These are phyloP conservation scores for Notolabrus celidotus DNA, from an alignment of 2,797 vertebrate genomes.

Conservation along the genomic window DNA sequence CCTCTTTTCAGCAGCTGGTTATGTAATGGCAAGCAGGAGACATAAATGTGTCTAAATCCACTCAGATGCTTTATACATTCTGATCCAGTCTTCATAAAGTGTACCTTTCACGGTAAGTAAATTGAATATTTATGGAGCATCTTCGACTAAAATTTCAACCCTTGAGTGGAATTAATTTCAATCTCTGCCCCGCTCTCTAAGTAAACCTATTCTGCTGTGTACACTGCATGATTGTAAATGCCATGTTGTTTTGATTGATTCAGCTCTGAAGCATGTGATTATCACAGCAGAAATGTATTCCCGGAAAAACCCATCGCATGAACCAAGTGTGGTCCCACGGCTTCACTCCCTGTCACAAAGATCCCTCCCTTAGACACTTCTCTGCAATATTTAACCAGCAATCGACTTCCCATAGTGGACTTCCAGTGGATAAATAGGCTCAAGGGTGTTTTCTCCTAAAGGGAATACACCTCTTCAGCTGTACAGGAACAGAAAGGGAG, in stretches of 20 bases:
- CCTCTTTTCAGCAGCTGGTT: slow-evolving; percentile 45
- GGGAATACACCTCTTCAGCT: not conserved
- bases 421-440: slow-evolving; percentile 54
- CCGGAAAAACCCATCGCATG: slow-evolving; percentile 39
- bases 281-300: slow-evolving; percentile 47
- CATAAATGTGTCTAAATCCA: slow-evolving; percentile 51
- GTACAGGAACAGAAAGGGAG: slow-evolving; percentile 12
- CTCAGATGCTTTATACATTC: slow-evolving; percentile 33
- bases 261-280: slow-evolving; percentile 33
- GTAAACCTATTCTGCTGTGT: slow-evolving; percentile 43
- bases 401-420: slow-evolving; percentile 53
- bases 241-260: slow-evolving; percentile 60
- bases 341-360: slow-evolving; percentile 23
- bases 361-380: slow-evolving; percentile 37
- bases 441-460: slow-evolving; percentile 37
- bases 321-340: slow-evolving; percentile 36
- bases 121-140: slow-evolving; percentile 19
- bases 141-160: slow-evolving; percentile 10
- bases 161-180: slow-evolving; percentile 13
- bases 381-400: slow-evolving; percentile 50
- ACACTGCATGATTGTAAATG: slow-evolving; percentile 39
- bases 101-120: slow-evolving; percentile 9
- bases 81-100: slow-evolving; percentile 1
- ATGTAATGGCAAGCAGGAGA: slow-evolving; percentile 34
- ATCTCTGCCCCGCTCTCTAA: not conserved